Evolutionary conservation across 2,113 vertebrate genomes (phyloP), one percentile per base, ranked within the genome.

Genomic region (Coptodon bakossiorum): DNA sequence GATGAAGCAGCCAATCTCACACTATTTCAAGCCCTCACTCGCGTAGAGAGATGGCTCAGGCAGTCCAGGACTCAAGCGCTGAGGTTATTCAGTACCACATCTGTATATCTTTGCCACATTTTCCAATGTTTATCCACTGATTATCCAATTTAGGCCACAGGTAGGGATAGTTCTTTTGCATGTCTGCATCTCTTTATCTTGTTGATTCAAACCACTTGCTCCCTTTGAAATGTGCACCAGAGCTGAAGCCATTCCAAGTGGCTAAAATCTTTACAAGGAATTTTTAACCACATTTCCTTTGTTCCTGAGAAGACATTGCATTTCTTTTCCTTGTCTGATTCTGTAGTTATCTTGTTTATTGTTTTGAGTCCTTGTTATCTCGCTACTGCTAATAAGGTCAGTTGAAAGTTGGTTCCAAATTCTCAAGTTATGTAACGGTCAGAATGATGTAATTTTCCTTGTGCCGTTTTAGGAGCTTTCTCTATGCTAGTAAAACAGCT

Each of bases 401-500:
- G 14, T 22, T 82, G 36, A 45, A 80, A 43, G 6, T 52, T 79
- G 7, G 22, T 50, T 68, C 80, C 38, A 87, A 10, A 85, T 34
- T 68, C 34, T 22, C 6, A 36, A 54, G 76, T 84, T 90, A 80
- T 45, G 38, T 80, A 93, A 91, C n/a, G 22, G 63, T 83, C 34
- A 79, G 13, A 82, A 27, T 92, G 54, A 81, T 73, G 73, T 88
- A 40, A 87, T 82, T 54, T 52, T 81, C 24, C 45, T 34, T 38
- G 6, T 22, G 14, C 16, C 1, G 40, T 53, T 86, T 76, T 52
- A 36, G 48, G n/a, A 22, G 31, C 14, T 40, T 22, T 4, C 14
- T 66, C 19, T 34, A 11, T 54, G 53, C 59, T 81, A 13, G 56
- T 86, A 78, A 89, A 90, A 86, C 86, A 92, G 88, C 90, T 89